Percentiles rank a stretch among this genome's conserved stretches.
These are phyloP conservation scores for Dorcus hopei DNA, from an alignment of 2,888 invertebrate species.

Conservation along the genomic window DNA sequence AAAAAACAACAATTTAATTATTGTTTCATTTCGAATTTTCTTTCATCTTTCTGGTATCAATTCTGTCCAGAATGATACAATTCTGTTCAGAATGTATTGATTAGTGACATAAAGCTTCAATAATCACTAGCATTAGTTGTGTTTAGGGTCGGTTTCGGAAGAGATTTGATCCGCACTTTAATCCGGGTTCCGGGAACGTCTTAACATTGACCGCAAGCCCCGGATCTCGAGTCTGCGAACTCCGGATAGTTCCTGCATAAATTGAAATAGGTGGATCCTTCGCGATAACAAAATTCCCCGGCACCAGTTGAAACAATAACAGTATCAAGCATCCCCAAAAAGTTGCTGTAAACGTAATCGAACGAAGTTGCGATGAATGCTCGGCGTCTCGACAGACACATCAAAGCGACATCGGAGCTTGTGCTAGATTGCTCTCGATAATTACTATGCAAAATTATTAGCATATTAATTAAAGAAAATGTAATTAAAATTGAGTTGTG, in stretches of 20 bases:
- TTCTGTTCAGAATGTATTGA: constrained; percentile 19
- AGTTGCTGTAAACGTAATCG: background rate
- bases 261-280: background rate
- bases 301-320: background rate
- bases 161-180: constrained; percentile 27
- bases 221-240: constrained; percentile 20
- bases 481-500: constrained; percentile 54
- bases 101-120: constrained; percentile 30
- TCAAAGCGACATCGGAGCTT: constrained; percentile 51
- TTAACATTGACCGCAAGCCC: constrained; percentile 31
- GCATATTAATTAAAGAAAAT: constrained; percentile 56
- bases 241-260: constrained; percentile 4
- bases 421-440: constrained; percentile 53
- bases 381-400: constrained; percentile 33
- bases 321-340: background rate
- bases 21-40: too few species aligned
- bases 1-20: too few species aligned
- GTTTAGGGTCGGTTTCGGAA: constrained; percentile 21
- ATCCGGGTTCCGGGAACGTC: constrained; percentile 30
- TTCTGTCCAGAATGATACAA: background rate
- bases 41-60: too few species aligned
- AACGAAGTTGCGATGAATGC: background rate
- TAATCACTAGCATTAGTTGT: constrained; percentile 27
- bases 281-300: too few species aligned
- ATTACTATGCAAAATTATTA: constrained; percentile 56